Evolutionary conservation across 92 coral and sea anemone genomes (phyloP), one percentile per base, ranked within the genome.

Genomic region (Plumapathes pennacea): DNA sequence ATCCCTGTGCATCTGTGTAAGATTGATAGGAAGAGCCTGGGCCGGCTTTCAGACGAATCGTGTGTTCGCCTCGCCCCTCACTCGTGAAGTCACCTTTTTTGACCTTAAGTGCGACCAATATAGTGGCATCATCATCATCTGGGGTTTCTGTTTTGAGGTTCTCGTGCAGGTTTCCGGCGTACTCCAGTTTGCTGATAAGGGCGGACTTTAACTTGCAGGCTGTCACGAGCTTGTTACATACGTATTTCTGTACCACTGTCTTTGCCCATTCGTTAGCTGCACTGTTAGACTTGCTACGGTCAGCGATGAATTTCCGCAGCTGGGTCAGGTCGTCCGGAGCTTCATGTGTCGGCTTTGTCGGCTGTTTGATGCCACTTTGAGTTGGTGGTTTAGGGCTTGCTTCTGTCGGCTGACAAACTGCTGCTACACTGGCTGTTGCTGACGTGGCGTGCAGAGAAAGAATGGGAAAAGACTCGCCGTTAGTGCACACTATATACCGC

Each of bases 131-230:
- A 30, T 57, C 79, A 13, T 67, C 86, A 62, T 78, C 90, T 18
- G 53, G 59, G 13, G 61, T 55, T 14, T 32, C 46, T 5, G 62
- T 72, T 10, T 80, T 78, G 37, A 84, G 67, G 47, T 58, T 69
- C 33, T 84, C 82, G 15, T 53, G 73, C 31, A 84, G 62, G 46
- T 71, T 84, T 25, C 90, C 90, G 24, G 86, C 46, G 43, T 64
- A 72, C 10, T 78, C 83, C 61, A 72, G 73, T 21, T 29, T 60
- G 52, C 82, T 73, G 10, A 81, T 58, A 4, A 73, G 40, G 10
- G 55, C 72, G 33, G 72, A 50, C 12, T 49, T 44, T 19, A 59
- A 77, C 36, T 51, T 49, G 62, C 77, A 81, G 45, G 25, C 44
- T 50, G 58, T 74, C 8, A 81, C 72, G 21, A 74, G 33, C 3